Base-by-base conservation (phyloP, 1,140 invertebrate species). In the Aphis craccivora region DNA sequence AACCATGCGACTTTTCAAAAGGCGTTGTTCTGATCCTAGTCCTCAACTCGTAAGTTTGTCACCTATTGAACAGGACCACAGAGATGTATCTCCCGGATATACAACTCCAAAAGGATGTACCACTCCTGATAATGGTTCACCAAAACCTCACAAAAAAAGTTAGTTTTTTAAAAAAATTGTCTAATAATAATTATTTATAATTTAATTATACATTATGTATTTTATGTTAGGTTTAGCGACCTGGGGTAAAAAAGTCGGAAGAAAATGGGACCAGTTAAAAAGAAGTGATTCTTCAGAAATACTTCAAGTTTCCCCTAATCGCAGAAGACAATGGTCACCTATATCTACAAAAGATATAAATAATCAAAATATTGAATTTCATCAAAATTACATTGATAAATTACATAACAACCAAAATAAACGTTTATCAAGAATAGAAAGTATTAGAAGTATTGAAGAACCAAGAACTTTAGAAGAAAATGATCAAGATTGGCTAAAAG, bases 231-330 rank as follows among this genome's bases (percentile, higher is more conserved):
- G 96, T 94, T 95, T 97, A 89, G 96, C 96, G 14, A 96, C 96
- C n/a, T 97, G 96, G 97, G 96, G 96, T 60, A 96, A 95, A 94
- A 96, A 96, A 95, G 96, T 97, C 60, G 96, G 96, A n/a, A 95
- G 95, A 93, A 96, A 96, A 94, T 97, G 96, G 96, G 96, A 97
- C 76, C 96, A 96, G 94, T 94, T 97, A 60, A 96, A 96, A 94
- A 95, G 96, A 89, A 96, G 96, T 48, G 96, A 97, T 83, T 96
- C 96, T 45, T 96, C 95, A 0, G 96, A 97, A 94, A 93, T 96
- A 37, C 95, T 96, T 30, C 95, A 95, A 20, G 95, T 95, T 23
- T 95, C 95, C 1, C 94, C 95, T 14, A 95, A 95, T 55, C 95
- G 95, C 93, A 95, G 95, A 53, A 95, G 95, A 37, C 94, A 95